phyloP scores from a whole-genome alignment of 1,140 invertebrate species.

The Achroia grisella region DNA sequence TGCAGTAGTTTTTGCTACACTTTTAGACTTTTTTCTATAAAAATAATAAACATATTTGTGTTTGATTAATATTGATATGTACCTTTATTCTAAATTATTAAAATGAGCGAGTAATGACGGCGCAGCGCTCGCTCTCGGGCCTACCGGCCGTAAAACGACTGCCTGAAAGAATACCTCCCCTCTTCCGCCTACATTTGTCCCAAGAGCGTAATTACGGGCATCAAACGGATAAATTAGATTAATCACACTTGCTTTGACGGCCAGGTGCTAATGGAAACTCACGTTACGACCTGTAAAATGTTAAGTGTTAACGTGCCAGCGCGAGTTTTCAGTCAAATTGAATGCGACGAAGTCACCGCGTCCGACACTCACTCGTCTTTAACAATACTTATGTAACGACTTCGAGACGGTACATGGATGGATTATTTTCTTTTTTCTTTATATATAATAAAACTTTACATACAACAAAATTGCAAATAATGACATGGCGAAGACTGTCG shows the following conservation, averaged over 20 bases:
- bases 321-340: slow-evolving; percentile 17
- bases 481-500: too few relatives aligned
- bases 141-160: too few relatives aligned
- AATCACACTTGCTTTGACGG: slow-evolving; percentile 53
- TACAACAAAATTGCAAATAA: too few relatives aligned
- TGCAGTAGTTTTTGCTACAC: too few relatives aligned
- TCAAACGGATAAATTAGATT: slow-evolving; percentile 63
- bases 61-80: slow-evolving; percentile 19
- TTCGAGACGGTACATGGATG: too few relatives aligned
- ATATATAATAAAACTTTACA: too few relatives aligned
- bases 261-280: slow-evolving; percentile 57
- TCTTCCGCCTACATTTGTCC: slow-evolving; percentile 21
- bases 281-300: slow-evolving; percentile 39
- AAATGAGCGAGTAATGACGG: slow-evolving; percentile 19
- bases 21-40: too few relatives aligned
- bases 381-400: too few relatives aligned
- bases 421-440: too few relatives aligned
- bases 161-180: slow-evolving; percentile 35
- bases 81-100: slow-evolving; percentile 40
- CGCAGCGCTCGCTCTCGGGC: neutral
- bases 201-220: slow-evolving; percentile 37
- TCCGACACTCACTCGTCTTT: neutral
- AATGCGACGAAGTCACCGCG: slow-evolving; percentile 8
- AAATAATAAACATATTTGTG: too few relatives aligned
- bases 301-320: slow-evolving; percentile 27